Evolutionary conservation across 2,113 vertebrate species (phyloP).

Genomic region (Caretta caretta): DNA sequence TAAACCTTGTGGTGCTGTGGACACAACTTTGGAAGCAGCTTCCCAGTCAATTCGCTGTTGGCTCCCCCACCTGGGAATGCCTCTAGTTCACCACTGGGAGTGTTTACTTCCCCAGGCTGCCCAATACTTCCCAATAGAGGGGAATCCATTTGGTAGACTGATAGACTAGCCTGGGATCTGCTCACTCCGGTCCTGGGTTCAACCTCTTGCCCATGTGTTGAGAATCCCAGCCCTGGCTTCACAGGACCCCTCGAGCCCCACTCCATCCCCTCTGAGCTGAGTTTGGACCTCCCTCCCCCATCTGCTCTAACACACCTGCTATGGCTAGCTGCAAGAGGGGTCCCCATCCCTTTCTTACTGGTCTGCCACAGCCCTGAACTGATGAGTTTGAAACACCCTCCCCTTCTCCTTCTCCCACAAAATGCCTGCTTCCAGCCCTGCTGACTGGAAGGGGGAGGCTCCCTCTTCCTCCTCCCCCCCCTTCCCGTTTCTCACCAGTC

Average conservation of each 20-base stretch:
- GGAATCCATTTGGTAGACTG: not conserved
- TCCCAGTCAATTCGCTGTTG: too few relatives aligned
- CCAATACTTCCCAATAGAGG: not conserved
- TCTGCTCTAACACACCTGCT: not conserved
- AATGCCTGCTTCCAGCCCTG: not conserved
- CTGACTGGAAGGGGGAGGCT: too few relatives aligned
- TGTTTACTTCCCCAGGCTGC: not conserved
- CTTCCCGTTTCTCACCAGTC: not conserved
- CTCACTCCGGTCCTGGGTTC: not conserved
- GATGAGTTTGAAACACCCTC: not conserved
- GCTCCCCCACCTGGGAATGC: too few relatives aligned
- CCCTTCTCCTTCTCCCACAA: not conserved
- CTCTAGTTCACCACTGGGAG: not conserved
- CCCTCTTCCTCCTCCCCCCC: too few relatives aligned
- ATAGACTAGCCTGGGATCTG: not conserved
- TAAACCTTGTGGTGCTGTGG: too few relatives aligned
- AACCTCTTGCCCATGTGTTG: not conserved
- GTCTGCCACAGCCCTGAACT: not conserved
- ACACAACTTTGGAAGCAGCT: too few relatives aligned
- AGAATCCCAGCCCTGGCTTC: not conserved
- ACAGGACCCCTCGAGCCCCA: not conserved
- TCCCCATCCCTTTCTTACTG: not conserved
- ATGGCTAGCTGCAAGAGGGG: not conserved
- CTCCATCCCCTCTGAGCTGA: not conserved
- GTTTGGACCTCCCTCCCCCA: too few relatives aligned